Conservation (phyloP, 2,888 invertebrate species). For the Plebejus anna region DNA sequence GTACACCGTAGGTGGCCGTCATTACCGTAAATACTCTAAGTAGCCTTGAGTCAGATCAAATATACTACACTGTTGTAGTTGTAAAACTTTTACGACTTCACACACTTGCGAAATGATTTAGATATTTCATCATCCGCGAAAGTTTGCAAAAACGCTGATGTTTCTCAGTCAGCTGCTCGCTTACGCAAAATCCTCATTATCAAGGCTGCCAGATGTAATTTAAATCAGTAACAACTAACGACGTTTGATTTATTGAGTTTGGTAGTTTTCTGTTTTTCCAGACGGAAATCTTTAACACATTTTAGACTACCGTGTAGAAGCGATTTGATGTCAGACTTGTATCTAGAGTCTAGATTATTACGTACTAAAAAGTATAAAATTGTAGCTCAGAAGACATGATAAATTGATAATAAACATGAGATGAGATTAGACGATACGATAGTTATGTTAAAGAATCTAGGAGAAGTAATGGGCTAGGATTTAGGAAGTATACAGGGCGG, state of each 20-base stretch:
- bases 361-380: too few relatives aligned
- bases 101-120: neutral
- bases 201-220: neutral
- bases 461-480: too few relatives aligned
- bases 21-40: conserved; percentile 31
- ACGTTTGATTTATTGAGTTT: neutral
- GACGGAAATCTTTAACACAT: neutral
- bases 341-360: too few relatives aligned
- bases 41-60: conserved; percentile 24
- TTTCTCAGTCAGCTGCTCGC: conserved; percentile 3
- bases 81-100: conserved; percentile 35
- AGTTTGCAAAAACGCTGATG: neutral
- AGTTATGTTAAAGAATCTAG: too few relatives aligned
- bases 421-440: too few relatives aligned
- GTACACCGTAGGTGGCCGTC: conserved; percentile 29
- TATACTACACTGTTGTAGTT: conserved; percentile 36
- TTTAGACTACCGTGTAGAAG: too few relatives aligned
- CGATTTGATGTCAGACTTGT: too few relatives aligned
- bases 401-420: too few relatives aligned
- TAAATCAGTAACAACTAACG: neutral
- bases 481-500: too few relatives aligned
- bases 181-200: conserved; percentile 1
- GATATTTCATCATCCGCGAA: neutral
- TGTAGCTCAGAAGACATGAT: too few relatives aligned
- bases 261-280: neutral